Evolutionary conservation across 2,113 vertebrate species (phyloP), one percentile per base, ranked within the genome.

Genomic region (Australoheros scitulus): DNA sequence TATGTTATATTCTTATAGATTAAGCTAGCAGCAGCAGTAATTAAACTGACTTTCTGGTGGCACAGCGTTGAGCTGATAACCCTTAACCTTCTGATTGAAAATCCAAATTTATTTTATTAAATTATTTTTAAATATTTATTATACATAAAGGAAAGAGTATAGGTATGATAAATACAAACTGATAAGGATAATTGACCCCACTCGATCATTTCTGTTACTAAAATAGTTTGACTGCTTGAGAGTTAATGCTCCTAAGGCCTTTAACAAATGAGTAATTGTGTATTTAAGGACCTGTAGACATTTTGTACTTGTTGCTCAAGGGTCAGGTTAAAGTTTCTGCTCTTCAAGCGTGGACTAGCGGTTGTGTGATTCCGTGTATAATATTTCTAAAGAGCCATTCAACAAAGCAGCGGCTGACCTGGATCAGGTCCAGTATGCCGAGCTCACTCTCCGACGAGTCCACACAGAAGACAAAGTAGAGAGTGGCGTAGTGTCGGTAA

Each of bases 401-500:
- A 56, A 50, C 8, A 65, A 41, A 55, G 20, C 1, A 29, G 32
- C 56, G 14, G 26, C 89, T 88, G 52, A 98, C 98, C 97, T 98
- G 98, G 86, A 99, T 99, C 79, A 99, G 96, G 93, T 98, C 97
- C 93, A 99, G 94, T 88, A 98, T 98, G 79, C 97, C 97, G 15
- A 99, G 96, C 87, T 98, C 97, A 1, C 97, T 98, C 93, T 98
- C 97, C 6, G 97, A 98, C 0, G 97, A 98, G 92, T 98, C 97
- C 93, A 98, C 97, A 20, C 97, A 98, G 93, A 98, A 98, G 24
- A 98, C 97, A 76, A 98, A 98, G 95, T 98, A 98, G 9, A 98
- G 95, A 1, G 97, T 97, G 7, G 97, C 97, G 15, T 98, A 98
- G 89, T 98, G 97, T 4, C 97, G 95, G 92, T 98, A 98, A 79